These are phyloP conservation scores for Pluvianellus socialis DNA, from an alignment of 2,113 vertebrate species.

Conservation along the genomic window DNA sequence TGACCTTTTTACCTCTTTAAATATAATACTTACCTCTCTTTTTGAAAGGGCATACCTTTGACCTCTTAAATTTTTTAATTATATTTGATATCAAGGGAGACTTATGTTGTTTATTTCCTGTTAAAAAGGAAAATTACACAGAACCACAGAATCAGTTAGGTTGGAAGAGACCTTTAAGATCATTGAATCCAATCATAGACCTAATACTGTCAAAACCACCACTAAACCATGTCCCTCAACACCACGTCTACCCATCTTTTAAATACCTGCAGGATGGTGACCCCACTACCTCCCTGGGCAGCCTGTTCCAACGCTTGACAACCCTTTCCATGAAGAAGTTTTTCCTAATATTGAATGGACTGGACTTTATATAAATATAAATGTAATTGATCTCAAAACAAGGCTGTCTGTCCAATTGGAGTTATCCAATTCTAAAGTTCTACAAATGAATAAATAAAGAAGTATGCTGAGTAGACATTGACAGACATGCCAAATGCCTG, in stretches of 20 bases:
- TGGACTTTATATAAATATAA: background rate
- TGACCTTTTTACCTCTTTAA: background rate
- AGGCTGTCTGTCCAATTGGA: background rate
- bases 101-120: background rate
- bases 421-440: background rate
- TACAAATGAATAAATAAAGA: background rate
- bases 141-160: no score
- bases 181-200: no score
- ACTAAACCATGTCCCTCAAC: no score
- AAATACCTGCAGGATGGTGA: no score
- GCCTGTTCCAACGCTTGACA: no score
- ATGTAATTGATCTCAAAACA: background rate
- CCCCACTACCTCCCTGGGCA: no score
- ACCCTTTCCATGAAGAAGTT: no score
- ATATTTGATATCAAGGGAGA: background rate
- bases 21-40: background rate
- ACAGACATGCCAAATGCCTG: background rate
- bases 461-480: background rate
- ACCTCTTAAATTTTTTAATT: background rate
- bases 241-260: no score
- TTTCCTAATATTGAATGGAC: no score
- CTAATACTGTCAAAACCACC: no score
- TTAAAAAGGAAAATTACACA: background rate
- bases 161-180: no score
- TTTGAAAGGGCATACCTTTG: background rate